Base-by-base conservation (phyloP, 64 coral and sea anemone species). In the Montipora cactus region DNA sequence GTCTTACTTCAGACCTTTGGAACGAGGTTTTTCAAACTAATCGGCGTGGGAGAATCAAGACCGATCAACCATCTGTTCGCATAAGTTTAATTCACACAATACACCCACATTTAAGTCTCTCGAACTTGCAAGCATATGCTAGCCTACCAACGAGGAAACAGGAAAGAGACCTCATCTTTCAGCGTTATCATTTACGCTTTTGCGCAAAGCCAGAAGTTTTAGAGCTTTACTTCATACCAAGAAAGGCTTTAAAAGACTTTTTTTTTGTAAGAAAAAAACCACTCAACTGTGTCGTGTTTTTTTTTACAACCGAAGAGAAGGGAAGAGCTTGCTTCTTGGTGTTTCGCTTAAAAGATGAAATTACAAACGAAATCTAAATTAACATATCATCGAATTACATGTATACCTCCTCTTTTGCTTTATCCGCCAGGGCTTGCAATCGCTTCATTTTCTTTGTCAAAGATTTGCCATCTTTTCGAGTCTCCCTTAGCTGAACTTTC, bases 381-480 rank as follows among this genome's bases (percentile, higher is more conserved):
- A 37, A 37, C 37, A 37, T 37, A 37, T 37, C 37, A 37, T 37
- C 37, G 37, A 37, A 37, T 37, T 37, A 37, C 37, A 37, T 37
- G 37, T 37, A 37, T 86, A 86, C 82, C 82, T 86, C 82, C 0
- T 70, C 59, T 10, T 25, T 86, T 5, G 44, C 58, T 15, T 47
- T 84, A 67, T 84, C 28, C 64, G 82, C 66, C 62, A 86, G 48
- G 13, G 66, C 82, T 51, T 72, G 64, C 18, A 86, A 23, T 18
- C 67, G 67, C 19, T 86, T 14, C 66, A 47, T 86, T 20, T 86
- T 66, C 68, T 86, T 86, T 50, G 62, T 49, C n/a, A 86, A 86
- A 13, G 49, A 45, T 6, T 72, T 86, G 45, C 59, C 82, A 50
- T 86, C 82, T 71, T 72, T 86, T 19, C 82, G 45, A 8, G 82